Evolutionary conservation across 2,797 vertebrate species (phyloP).

Genomic region (Thunnus albacares): DNA sequence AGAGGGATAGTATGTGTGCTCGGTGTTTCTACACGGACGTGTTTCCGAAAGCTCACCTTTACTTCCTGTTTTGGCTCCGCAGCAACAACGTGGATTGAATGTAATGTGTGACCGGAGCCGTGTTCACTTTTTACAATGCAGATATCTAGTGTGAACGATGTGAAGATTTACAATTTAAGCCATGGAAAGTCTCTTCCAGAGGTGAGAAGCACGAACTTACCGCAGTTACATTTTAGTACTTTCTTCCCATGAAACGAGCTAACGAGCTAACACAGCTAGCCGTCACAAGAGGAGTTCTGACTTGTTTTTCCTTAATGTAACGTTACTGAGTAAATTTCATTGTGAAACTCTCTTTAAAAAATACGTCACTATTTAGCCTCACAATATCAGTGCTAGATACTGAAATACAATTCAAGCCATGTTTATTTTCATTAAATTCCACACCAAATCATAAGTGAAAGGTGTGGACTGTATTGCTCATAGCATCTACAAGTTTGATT

Average conservation of each 20-base stretch:
- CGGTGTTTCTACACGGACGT: conserved; percentile 56
- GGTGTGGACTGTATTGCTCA: too few species aligned
- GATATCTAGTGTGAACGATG: conserved; percentile 95
- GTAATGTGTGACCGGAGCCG: conserved; percentile 55
- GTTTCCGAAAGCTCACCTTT: conserved; percentile 4
- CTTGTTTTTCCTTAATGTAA: too few species aligned
- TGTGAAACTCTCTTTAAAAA: too few species aligned
- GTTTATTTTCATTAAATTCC: too few species aligned
- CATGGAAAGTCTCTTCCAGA: conserved; percentile 96
- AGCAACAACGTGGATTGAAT: conserved; percentile 76
- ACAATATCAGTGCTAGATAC: too few species aligned
- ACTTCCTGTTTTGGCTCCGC: conserved; percentile 73
- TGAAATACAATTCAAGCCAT: too few species aligned
- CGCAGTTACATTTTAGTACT: background rate
- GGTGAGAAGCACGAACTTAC: conserved; percentile 82
- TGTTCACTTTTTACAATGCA: conserved; percentile 85
- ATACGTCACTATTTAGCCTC: too few species aligned
- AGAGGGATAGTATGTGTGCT: background rate
- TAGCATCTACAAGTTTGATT: too few species aligned
- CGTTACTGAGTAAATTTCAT: background rate
- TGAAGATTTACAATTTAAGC: conserved; percentile 97
- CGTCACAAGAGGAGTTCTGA: background rate
- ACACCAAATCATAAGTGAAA: too few species aligned
- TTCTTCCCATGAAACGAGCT: conserved; percentile 17
- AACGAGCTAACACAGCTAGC: conserved; percentile 32